Base-by-base conservation (phyloP, 64 coral and sea anemone species). In the Trachythela sp. region DNA sequence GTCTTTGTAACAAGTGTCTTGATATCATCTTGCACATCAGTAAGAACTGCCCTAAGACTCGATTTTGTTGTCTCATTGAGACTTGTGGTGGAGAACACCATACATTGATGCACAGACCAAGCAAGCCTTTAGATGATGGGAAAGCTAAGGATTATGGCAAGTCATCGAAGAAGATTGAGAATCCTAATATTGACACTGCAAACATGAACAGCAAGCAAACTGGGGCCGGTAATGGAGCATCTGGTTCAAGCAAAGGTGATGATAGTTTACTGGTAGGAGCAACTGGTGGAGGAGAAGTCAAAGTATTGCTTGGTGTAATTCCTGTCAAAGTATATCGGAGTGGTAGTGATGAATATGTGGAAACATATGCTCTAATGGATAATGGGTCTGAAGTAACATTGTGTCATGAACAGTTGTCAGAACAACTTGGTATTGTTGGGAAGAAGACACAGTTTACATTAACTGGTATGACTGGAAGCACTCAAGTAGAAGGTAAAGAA, bases 1-100 rank as follows among this genome's bases (percentile, higher is more conserved):
- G n/a, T n/a, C n/a, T n/a, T n/a, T 95, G 94, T 88, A 88, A 89
- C 20, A 95, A 88, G 84, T 95, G 94, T 70, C 77, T 92, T 13
- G 83, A 84, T 30, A 85, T 48, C 45, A 91, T n/a, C n/a, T n/a
- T 84, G 76, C 91, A 95, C 52, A 92, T 95, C 59, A 85, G 54
- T 10, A 80, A 87, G 22, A 39, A 71, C 13, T 95, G 89, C 50
- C 68, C 88, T 15, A 90, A 86, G 38, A 59, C 15, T 39, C 83
- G 64, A 9, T 91, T 91, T 38, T 88, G 90, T 67, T 92, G 91
- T 77, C 85, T 88, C 48, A 49, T 90, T 8, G 59, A 84, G 49
- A 91, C 49, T 11, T 95, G 89, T 42, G 89, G 40, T 36, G 76
- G 88, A 72, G 89, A 88, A 8, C 89, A 91, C 85, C 86, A 95